A percentile compares a stretch with the other conserved stretches of the same genome.
Evolutionary conservation across 2,888 invertebrate genomes (phyloP).

Genomic region (Helicoverpa assulta): DNA sequence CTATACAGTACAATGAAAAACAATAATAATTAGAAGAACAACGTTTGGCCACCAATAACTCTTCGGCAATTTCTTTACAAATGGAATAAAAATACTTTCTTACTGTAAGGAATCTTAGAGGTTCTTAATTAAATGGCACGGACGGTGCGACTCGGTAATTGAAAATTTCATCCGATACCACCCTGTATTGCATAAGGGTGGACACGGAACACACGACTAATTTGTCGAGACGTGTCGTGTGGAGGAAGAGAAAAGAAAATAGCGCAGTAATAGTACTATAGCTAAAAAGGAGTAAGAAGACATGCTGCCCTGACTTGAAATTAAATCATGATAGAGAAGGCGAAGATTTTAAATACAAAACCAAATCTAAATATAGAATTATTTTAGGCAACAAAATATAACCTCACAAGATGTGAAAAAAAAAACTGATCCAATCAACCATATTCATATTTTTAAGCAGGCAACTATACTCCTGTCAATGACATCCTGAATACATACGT

Average conservation of each 20-base stretch:
- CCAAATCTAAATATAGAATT: no score
- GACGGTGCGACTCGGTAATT: slow-evolving; percentile 48
- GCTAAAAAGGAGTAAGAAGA: no score
- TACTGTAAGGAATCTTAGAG: slow-evolving; percentile 17
- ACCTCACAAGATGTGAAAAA: no score
- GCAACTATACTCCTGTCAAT: background rate
- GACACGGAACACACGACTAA: slow-evolving; percentile 25
- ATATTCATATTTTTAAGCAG: background rate
- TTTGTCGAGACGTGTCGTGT: slow-evolving; percentile 20
- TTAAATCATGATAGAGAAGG: no score
- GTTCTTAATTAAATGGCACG: slow-evolving; percentile 48
- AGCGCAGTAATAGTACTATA: no score
- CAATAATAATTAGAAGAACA: slow-evolving; percentile 5
- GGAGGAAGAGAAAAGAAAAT: background rate
- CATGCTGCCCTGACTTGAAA: no score
- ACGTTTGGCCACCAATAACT: background rate
- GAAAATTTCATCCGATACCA: slow-evolving; percentile 56
- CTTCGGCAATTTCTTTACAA: slow-evolving; percentile 6
- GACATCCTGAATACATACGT: background rate
- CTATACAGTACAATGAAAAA: slow-evolving; percentile 12
- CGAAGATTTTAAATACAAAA: no score
- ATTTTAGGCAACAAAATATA: no score
- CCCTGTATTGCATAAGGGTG: slow-evolving; percentile 9
- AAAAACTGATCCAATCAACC: background rate
- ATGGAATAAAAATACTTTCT: slow-evolving; percentile 40